phyloP scores from a whole-genome alignment of 2,113 vertebrate species.

The Gyps fulvus region DNA sequence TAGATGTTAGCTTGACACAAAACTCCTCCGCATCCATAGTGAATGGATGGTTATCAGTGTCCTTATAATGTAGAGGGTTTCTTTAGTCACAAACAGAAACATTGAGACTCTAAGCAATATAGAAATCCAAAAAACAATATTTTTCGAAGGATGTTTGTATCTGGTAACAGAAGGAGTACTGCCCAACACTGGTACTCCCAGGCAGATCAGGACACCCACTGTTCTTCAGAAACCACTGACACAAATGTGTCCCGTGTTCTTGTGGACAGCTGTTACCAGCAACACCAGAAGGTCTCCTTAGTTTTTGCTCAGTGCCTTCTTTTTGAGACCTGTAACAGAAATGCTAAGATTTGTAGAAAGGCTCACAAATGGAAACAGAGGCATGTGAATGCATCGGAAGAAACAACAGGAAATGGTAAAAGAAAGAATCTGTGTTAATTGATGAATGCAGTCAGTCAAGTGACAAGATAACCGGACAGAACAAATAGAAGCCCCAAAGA shows the following conservation, averaged over 20 bases:
- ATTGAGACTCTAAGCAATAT: neutral
- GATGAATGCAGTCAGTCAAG: neutral
- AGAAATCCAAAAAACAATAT: neutral
- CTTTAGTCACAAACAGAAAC: neutral
- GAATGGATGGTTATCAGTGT: neutral
- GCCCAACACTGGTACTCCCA: neutral
- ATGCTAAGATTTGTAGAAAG: neutral
- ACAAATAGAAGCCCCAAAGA: neutral
- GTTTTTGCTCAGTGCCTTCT: neutral
- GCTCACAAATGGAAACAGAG: neutral
- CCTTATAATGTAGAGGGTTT: neutral
- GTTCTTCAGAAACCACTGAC: neutral
- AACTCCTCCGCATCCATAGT: neutral
- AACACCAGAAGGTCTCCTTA: neutral
- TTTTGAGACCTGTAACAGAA: neutral
- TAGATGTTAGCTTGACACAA: neutral
- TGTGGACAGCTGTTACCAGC: neutral
- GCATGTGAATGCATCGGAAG: neutral
- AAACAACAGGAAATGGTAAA: neutral
- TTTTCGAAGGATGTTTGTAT: neutral
- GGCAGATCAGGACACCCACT: neutral
- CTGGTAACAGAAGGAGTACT: neutral
- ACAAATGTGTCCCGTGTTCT: accelerated
- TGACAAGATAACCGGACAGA: neutral
- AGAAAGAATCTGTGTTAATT: neutral